These are phyloP conservation scores for Motacilla tschutschensis DNA, from an alignment of 2,113 vertebrate genomes.

Conservation along the genomic window DNA sequence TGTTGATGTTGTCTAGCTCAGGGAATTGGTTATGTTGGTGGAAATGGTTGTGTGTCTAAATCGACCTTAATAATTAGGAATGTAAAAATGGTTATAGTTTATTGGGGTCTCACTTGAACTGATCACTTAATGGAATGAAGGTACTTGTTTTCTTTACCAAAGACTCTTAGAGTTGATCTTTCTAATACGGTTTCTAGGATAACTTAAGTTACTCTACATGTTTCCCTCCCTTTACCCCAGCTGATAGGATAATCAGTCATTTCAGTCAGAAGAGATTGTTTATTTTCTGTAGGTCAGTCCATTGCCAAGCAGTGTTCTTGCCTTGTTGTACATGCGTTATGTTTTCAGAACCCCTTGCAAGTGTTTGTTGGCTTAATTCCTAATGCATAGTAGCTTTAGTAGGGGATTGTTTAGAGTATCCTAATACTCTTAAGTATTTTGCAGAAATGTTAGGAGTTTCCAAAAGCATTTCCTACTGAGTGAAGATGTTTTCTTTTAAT, in stretches of 20 bases:
- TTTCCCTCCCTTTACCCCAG: background rate
- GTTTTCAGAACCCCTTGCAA: background rate
- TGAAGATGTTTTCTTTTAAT: background rate
- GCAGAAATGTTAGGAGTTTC: background rate
- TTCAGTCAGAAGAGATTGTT: background rate
- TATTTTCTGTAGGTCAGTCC: background rate
- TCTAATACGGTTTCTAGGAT: background rate
- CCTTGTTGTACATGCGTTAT: background rate
- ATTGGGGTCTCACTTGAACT: background rate
- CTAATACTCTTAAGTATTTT: background rate
- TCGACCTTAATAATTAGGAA: background rate
- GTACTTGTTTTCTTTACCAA: background rate
- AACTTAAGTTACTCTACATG: background rate
- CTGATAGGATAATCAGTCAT: background rate
- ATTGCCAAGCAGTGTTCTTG: background rate
- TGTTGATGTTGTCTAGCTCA: background rate
- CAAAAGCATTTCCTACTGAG: background rate
- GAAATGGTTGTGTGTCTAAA: background rate
- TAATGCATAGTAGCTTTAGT: background rate
- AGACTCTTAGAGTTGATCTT: background rate
- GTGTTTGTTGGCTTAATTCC: background rate
- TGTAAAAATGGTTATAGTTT: background rate
- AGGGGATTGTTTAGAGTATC: background rate
- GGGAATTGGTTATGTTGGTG: background rate
- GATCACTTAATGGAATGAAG: background rate